Base-by-base conservation (phyloP, 2,113 vertebrate species). In the Callipepla californica region DNA sequence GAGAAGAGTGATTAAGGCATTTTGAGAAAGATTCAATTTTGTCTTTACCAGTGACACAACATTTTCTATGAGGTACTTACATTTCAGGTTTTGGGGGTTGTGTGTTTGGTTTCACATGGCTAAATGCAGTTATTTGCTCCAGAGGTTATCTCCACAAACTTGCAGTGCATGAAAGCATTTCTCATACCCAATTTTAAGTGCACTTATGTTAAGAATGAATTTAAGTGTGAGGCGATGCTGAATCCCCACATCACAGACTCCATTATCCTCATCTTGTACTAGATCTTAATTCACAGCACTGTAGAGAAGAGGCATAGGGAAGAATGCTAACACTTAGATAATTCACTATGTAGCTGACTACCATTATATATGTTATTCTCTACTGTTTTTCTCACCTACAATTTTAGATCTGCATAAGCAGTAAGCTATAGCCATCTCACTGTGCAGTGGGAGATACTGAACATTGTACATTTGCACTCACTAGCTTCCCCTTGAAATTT, bases 41-140 rank as follows among this genome's bases (percentile, higher is more conserved):
- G 17, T 51, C 75, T 95, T 73, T 61, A 53, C 16, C 23, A 32
- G 55, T 21, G 34, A 7, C 13, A 36, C 0, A 0, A 23, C 9
- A 25, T 79, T 14, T 50, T 51, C 53, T 4, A 4, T 63, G 18
- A 80, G 28, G 17, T 32, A 19, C 26, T 40, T 34, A 5, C 26
- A 30, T n/a, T 86, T 51, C 23, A 40, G n/a, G 32, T 28, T 65
- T 81, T 26, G 32, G 12, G 20, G 15, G 3, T 34, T 74, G 42
- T 48, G 7, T 40, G 13, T 42, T 10, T 28, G 12, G 13, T 34
- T 2, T 0, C 1, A 10, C 5, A 1, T 47, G 26, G 17, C n/a
- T 57, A 44, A 32, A 53, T 34, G 42, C 12, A 65, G 25, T 38
- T 63, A 12, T 9, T 0, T 78, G 23, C 11, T 55, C 20, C 23